These are phyloP conservation scores for Ornithorhynchus anatinus DNA, from an alignment of 2,113 vertebrate species.

Conservation along the genomic window DNA sequence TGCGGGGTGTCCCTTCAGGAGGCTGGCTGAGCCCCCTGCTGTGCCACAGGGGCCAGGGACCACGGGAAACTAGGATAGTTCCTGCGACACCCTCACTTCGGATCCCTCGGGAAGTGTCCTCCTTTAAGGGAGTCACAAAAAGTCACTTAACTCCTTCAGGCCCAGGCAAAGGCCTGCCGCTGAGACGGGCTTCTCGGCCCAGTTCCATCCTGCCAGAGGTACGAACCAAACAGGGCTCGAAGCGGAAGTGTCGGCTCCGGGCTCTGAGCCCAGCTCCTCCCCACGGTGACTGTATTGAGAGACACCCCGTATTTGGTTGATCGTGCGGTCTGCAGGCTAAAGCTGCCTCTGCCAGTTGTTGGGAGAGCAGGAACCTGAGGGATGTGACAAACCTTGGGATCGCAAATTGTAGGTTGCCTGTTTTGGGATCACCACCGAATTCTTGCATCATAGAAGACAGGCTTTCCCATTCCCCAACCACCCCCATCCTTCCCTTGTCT, in stretches of 20 bases:
- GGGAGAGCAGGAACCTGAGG: neutral
- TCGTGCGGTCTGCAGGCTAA: neutral
- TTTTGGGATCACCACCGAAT: neutral
- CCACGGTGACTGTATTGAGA: neutral
- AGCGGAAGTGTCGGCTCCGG: neutral
- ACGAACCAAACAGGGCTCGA: neutral
- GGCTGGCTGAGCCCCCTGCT: too few relatives aligned
- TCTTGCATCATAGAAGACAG: neutral
- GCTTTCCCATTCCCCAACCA: neutral
- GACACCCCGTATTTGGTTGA: constrained; percentile 4
- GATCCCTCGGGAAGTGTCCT: neutral
- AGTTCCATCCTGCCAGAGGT: neutral
- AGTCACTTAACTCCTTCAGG: too few relatives aligned
- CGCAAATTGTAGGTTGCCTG: neutral
- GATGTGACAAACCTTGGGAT: neutral
- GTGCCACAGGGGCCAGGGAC: too few relatives aligned
- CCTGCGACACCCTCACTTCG: neutral
- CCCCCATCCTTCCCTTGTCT: too few relatives aligned
- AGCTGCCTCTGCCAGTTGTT: neutral
- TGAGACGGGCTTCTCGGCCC: neutral
- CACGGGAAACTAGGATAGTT: too few relatives aligned
- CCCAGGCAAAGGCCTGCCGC: too few relatives aligned
- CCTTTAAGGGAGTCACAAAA: too few relatives aligned
- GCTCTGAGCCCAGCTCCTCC: neutral
- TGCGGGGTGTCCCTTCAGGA: too few relatives aligned